Conservation (phyloP, 2,888 invertebrate genomes). For the Lissonota sp. region DNA sequence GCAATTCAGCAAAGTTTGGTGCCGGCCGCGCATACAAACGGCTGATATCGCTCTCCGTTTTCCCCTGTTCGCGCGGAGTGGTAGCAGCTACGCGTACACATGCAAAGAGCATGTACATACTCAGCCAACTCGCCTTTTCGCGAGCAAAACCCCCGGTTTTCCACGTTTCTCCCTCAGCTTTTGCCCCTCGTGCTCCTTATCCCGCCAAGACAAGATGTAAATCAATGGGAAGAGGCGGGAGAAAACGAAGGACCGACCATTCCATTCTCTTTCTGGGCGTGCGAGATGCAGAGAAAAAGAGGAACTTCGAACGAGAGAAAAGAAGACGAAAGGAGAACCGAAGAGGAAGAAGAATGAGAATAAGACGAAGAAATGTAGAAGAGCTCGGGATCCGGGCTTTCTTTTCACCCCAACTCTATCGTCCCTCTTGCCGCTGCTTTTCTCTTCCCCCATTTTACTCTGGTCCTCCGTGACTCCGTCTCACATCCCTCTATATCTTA, state of each 20-base stretch:
- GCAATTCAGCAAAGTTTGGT: constrained; percentile 83
- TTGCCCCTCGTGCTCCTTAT: constrained; percentile 63
- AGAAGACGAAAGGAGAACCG: constrained; percentile 9
- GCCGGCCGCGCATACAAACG: constrained; percentile 83
- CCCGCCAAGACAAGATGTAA: constrained; percentile 81
- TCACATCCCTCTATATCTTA: constrained; percentile 56
- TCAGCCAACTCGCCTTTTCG: constrained; percentile 30
- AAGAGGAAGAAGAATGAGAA: constrained; percentile 32
- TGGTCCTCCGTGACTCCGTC: constrained; percentile 45
- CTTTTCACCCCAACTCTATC: constrained; percentile 60
- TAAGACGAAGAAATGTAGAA: constrained; percentile 23
- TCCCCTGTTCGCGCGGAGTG: constrained; percentile 44
- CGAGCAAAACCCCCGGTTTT: constrained; percentile 19
- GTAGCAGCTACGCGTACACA: constrained; percentile 10
- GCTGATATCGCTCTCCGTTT: constrained; percentile 78
- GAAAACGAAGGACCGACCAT: constrained; percentile 74
- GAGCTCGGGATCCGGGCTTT: constrained; percentile 59
- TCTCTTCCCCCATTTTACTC: constrained; percentile 44
- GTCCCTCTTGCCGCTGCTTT: constrained; percentile 50
- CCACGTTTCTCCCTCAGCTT: constrained; percentile 26
- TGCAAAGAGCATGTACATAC: constrained; percentile 21
- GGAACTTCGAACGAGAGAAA: constrained; percentile 44
- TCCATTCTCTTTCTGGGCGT: constrained; percentile 64
- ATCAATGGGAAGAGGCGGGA: constrained; percentile 80
- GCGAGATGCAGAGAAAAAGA: constrained; percentile 33